phyloP scores from a whole-genome alignment of 2,113 vertebrate species.

The Alces alces region DNA sequence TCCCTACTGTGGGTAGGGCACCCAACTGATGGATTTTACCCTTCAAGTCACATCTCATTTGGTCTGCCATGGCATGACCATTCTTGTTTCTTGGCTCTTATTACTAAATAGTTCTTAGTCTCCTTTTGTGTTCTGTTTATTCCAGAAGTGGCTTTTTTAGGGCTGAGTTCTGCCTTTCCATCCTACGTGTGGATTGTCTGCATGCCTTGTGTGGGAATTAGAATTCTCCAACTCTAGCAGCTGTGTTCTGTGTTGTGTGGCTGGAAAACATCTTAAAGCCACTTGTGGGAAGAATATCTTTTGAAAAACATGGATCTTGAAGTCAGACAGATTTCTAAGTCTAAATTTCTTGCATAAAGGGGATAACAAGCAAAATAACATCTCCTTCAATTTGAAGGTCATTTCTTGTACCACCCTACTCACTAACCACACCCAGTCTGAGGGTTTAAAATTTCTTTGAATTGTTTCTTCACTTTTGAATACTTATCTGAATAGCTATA shows the following conservation, averaged over 20 bases:
- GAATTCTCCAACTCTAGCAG: neutral
- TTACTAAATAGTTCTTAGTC: neutral
- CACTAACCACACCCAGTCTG: neutral
- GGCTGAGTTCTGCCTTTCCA: neutral
- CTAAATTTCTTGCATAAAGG: neutral
- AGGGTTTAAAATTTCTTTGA: neutral
- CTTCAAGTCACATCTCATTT: neutral
- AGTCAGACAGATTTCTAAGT: neutral
- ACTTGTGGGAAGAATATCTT: neutral
- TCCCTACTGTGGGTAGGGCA: neutral
- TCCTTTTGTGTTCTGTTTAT: neutral
- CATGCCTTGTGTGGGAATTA: neutral
- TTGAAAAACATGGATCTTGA: neutral
- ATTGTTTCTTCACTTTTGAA: neutral
- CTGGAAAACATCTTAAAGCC: neutral
- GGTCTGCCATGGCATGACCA: neutral
- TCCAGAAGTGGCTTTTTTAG: neutral
- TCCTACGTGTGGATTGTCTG: neutral
- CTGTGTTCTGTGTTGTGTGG: neutral
- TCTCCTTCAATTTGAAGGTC: neutral
- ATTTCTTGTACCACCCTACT: neutral
- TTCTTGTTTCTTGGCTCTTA: neutral
- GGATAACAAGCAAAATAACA: neutral
- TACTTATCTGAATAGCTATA: no score
- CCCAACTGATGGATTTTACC: neutral